Conservation (phyloP, 2,888 invertebrate species). For the Lutraria lutraria region DNA sequence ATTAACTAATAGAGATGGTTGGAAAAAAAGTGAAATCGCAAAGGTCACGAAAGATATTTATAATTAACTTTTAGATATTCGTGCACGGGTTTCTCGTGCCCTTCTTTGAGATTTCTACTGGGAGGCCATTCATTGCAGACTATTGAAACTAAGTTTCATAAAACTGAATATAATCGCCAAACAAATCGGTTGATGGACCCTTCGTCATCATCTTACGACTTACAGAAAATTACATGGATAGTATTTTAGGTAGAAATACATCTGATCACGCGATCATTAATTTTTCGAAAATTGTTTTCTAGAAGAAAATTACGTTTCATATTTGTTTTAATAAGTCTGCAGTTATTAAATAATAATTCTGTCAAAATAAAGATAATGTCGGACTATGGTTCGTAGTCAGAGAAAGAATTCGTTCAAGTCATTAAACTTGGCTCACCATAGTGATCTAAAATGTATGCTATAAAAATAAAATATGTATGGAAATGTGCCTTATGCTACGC, state of each 20-base stretch:
- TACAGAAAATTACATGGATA: background rate
- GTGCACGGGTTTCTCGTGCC: background rate
- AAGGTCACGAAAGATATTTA: background rate
- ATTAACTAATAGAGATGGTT: background rate
- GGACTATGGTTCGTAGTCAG: background rate
- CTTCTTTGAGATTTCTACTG: background rate
- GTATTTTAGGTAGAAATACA: background rate
- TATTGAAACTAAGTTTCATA: background rate
- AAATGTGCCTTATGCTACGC: too few species aligned
- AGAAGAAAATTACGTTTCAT: background rate
- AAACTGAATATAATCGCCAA: slow-evolving; percentile 1
- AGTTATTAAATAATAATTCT: slow-evolving; percentile 7
- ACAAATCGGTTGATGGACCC: background rate
- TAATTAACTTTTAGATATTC: background rate
- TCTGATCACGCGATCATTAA: background rate
- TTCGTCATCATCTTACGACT: background rate
- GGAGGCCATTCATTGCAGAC: background rate
- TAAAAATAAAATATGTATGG: too few species aligned
- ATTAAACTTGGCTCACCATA: background rate
- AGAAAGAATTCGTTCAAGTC: background rate
- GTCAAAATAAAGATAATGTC: slow-evolving; percentile 15
- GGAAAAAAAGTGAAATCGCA: background rate
- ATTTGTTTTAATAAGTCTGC: slow-evolving; percentile 9
- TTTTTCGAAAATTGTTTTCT: slow-evolving; percentile 10
- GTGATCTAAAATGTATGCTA: too few species aligned